Conservation (phyloP, 1,140 invertebrate species). For the Tetramorium simillimum region DNA sequence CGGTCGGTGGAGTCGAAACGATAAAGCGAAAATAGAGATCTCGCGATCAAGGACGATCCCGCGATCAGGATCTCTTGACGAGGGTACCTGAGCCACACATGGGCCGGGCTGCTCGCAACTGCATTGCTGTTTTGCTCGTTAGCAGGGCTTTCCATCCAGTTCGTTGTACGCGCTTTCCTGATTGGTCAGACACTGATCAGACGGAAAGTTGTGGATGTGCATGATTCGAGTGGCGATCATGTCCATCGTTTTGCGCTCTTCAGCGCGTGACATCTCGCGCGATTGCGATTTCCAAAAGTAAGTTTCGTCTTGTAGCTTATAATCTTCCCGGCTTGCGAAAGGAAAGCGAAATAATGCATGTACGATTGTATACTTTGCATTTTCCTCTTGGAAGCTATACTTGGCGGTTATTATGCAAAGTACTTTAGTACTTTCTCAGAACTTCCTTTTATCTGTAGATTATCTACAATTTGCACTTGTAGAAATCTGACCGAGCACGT, state of each 20-base stretch:
- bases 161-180: constrained; percentile 83
- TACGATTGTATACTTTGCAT: neutral
- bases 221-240: constrained; percentile 72
- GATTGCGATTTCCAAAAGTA: constrained; percentile 63
- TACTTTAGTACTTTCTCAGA: neutral
- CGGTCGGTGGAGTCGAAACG: constrained; percentile 67
- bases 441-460: neutral
- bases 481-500: neutral
- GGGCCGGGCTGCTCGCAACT: constrained; percentile 84
- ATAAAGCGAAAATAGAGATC: constrained; percentile 69
- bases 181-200: constrained; percentile 79
- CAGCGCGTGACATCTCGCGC: constrained; percentile 54
- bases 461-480: neutral
- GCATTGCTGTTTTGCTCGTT: constrained; percentile 84
- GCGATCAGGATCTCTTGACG: constrained; percentile 76
- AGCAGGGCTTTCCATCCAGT: constrained; percentile 83
- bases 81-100: constrained; percentile 85
- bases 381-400: neutral
- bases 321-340: neutral
- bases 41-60: constrained; percentile 71
- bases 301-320: too few relatives aligned
- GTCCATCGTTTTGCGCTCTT: constrained; percentile 72
- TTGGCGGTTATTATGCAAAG: neutral
- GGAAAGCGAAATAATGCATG: neutral
- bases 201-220: constrained; percentile 72